Conservation (phyloP, 2,113 vertebrate genomes). For the Trematocara marginatum region DNA sequence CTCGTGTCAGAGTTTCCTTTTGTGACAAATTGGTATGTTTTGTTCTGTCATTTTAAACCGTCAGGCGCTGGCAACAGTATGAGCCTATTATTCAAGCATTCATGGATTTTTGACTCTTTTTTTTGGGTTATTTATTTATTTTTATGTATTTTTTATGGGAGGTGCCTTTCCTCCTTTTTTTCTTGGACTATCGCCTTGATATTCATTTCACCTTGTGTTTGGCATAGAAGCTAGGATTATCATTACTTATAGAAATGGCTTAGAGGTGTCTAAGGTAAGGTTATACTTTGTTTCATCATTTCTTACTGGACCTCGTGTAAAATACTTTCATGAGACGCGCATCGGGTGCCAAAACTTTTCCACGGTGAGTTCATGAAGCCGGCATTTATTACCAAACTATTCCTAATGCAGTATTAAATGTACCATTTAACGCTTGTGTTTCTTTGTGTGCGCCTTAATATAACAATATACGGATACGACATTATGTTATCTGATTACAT, state of each 20-base stretch:
- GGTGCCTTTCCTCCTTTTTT: constrained; percentile 14
- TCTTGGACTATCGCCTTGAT: constrained; percentile 30
- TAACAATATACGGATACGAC: constrained; percentile 40
- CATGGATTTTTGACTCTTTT: constrained; percentile 54
- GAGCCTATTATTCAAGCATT: constrained; percentile 47
- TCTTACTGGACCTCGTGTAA: not conserved
- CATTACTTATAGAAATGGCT: not conserved
- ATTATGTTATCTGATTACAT: constrained; percentile 60
- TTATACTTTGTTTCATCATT: not conserved
- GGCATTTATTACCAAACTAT: not conserved
- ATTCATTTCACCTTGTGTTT: not conserved
- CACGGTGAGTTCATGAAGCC: not conserved
- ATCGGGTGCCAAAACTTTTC: constrained; percentile 9
- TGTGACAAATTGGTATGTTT: constrained; percentile 69
- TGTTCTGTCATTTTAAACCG: constrained; percentile 46
- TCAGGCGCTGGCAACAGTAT: constrained; percentile 33
- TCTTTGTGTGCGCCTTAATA: not conserved
- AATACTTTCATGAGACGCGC: not conserved
- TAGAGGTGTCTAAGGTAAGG: constrained; percentile 51
- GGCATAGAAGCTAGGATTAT: constrained; percentile 5
- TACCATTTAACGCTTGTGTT: not conserved
- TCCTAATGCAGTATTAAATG: not conserved
- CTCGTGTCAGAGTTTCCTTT: constrained; percentile 68
- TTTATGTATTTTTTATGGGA: constrained; percentile 16
- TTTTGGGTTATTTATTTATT: not conserved